Base-by-base conservation (phyloP, 1,140 invertebrate species). In the Spodoptera frugiperda region DNA sequence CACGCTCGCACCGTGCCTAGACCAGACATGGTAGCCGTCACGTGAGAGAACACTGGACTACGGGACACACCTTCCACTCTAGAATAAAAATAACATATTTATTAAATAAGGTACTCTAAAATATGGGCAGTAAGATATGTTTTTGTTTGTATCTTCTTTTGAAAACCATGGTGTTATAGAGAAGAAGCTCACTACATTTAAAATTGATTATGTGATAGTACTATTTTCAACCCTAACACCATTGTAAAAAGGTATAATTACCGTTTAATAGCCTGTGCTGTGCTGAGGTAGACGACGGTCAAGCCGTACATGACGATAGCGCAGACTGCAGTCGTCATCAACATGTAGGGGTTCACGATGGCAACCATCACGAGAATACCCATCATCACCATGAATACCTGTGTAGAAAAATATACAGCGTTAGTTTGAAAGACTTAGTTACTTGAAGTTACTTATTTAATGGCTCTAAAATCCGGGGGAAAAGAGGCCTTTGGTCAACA, bases 1-100 rank as follows among this genome's bases (percentile, higher is more conserved):
- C 96, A 96, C 0, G 98, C 96, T 55, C 98, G 94, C 76, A 99
- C 97, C 1, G 97, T 98, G 53, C 96, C 95, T 10, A 99, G 89
- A 2, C 98, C 98, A 61, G 96, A 94, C 75, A 98, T 93, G 0
- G 97, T 97, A 19, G 97, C 96, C 8, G 92, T 87, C 19, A 98
- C 94, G 83, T 98, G 97, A 0, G 97, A 97, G 89, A 97, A 98
- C 15, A 98, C 95, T 0, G 97, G 97, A 77, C 95, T 96, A 81
- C 96, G 95, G 4, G 95, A 89, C 10, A 94, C 87, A 14, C 91
- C 91, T 67, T 94, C 93, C 30, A 94, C 85, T 79, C 93, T 94
- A 76, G 2, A 30, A 39, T 11, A 3, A 17, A 15, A 59, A 33
- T 33, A 39, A 10, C 25, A 59, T n/a, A n/a, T n/a, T n/a, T n/a